phyloP scores from a whole-genome alignment of 2,113 vertebrate genomes.

The Onychorhynchus coronatus region DNA sequence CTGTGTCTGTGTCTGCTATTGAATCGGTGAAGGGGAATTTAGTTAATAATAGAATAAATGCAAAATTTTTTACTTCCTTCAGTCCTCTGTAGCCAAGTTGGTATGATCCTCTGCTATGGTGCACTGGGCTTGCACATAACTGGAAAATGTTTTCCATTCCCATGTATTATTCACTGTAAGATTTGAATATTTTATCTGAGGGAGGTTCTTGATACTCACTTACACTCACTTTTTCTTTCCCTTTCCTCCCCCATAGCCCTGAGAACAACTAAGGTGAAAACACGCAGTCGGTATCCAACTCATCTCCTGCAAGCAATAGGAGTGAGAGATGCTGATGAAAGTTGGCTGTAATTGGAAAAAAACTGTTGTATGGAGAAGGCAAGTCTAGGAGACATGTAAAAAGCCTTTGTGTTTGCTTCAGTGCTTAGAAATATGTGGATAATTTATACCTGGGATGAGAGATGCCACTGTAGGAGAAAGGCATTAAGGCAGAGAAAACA shows the following conservation, averaged over 20 bases:
- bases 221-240: not conserved
- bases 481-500: not conserved
- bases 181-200: constrained; percentile 4
- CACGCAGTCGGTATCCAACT: not conserved
- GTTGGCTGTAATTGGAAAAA: not conserved
- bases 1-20: not conserved
- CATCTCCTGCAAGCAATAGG: not conserved
- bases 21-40: not conserved
- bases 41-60: not conserved
- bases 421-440: not conserved
- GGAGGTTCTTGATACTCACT: not conserved
- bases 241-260: not conserved
- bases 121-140: not conserved
- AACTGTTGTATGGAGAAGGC: not conserved
- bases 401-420: not conserved
- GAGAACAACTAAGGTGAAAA: not conserved
- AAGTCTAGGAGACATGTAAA: not conserved
- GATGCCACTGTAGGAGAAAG: not conserved
- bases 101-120: not conserved
- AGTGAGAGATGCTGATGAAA: not conserved
- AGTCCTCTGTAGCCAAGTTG: not conserved
- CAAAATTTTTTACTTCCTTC: not conserved
- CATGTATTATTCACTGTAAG: not conserved
- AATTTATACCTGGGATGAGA: not conserved
- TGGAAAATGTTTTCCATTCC: not conserved